A percentile compares a stretch with the other conserved stretches of the same genome.
Conservation (phyloP, 1,140 invertebrate species). For the Bombus superbus region DNA sequence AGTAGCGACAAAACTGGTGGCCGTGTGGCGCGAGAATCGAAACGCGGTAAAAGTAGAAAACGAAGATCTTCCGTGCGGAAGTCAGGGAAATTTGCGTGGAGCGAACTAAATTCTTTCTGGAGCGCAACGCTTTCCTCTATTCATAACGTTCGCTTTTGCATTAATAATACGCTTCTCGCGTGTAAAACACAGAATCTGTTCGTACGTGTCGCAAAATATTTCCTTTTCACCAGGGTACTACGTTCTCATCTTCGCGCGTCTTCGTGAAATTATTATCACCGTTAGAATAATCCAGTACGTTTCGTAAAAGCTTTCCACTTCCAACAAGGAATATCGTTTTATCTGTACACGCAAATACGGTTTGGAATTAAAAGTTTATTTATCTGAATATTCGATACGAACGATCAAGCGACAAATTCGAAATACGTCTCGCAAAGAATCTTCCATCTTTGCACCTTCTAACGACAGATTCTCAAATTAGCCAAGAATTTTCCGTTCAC, state of each 20-base stretch:
- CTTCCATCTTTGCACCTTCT: background rate
- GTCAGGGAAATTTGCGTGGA: too few relatives aligned
- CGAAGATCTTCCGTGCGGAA: too few relatives aligned
- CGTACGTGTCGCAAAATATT: background rate
- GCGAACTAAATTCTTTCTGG: too few relatives aligned
- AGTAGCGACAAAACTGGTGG: too few relatives aligned
- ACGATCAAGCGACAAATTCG: background rate
- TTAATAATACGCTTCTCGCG: background rate
- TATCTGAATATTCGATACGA: background rate
- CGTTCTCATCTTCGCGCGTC: background rate
- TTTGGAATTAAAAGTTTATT: background rate
- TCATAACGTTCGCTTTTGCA: too few relatives aligned
- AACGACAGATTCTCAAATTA: background rate
- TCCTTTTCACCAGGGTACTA: background rate
- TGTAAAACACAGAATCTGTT: background rate
- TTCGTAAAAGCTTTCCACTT: background rate
- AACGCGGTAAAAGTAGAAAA: too few relatives aligned
- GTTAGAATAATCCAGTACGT: background rate
- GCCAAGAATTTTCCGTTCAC: background rate
- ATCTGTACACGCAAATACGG: background rate
- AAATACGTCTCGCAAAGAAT: too few relatives aligned
- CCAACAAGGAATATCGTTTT: too few relatives aligned
- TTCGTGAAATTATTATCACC: background rate
- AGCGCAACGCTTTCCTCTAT: too few relatives aligned
- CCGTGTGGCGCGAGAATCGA: too few relatives aligned